Evolutionary conservation across 2,888 invertebrate genomes (phyloP).

Genomic region (Drosophila lacicola): DNA sequence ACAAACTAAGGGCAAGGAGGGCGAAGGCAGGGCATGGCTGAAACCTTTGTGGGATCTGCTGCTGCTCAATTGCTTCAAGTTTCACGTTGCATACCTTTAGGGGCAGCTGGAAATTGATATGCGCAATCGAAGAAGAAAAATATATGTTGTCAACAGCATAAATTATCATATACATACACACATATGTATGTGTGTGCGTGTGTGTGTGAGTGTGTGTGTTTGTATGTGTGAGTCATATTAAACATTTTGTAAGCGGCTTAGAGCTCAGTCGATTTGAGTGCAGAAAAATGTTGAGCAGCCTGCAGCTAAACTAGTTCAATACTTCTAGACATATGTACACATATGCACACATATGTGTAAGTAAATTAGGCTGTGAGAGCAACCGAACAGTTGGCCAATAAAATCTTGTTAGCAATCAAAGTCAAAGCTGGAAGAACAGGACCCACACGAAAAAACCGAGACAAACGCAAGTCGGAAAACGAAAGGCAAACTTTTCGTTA

Average conservation of each 20-base stretch:
- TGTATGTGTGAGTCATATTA: background rate
- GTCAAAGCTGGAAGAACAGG: slow-evolving; percentile 28
- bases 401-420: slow-evolving; percentile 63
- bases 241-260: slow-evolving; percentile 19
- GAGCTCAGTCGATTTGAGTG: slow-evolving; percentile 16
- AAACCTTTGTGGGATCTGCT: slow-evolving; percentile 14
- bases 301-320: no score
- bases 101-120: slow-evolving; percentile 20
- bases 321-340: background rate
- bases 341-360: background rate
- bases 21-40: background rate
- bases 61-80: slow-evolving; percentile 12
- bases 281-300: background rate
- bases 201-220: no score
- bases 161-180: background rate
- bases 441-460: slow-evolving; percentile 21
- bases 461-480: slow-evolving; percentile 40
- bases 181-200: background rate
- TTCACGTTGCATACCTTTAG: slow-evolving; percentile 12
- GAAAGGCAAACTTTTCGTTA: slow-evolving; percentile 28
- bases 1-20: background rate
- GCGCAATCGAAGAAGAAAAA: slow-evolving; percentile 14
- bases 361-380: slow-evolving; percentile 32
- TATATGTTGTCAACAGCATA: background rate
- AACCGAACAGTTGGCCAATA: slow-evolving; percentile 40